Base-by-base conservation (phyloP, 2,797 vertebrate genomes). In the Gymnodraco acuticeps region DNA sequence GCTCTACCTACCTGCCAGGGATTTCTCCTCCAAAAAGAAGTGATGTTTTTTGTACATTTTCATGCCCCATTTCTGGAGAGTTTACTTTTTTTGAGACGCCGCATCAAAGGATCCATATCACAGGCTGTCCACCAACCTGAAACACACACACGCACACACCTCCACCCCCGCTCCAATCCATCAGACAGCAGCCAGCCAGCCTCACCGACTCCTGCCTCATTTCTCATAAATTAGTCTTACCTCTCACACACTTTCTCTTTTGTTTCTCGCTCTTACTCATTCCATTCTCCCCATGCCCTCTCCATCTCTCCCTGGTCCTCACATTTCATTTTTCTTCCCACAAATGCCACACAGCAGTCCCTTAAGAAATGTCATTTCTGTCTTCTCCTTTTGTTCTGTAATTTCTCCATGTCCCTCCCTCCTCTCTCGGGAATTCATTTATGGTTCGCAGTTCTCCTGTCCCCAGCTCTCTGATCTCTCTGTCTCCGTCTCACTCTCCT, bases 281-380 rank as follows among this genome's bases (percentile, higher is more conserved):
- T 91, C 91, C 86, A 86, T 91, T 92, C 88, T 90, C 88, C 73
- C 70, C 91, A 87, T 89, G 87, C 89, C 87, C 90, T 89, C 91
- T 85, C 87, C 87, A 87, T 92, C 89, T 93, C 91, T 90, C 90
- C 78, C 90, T 87, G 86, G 87, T 89, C 89, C 88, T 93, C 90
- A 87, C 92, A 92, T 92, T 92, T 92, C 87, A 90, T 93, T 93
- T 92, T 91, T 92, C 88, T 89, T 86, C 90, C 89, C 79, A 90
- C 90, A 94, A 93, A 93, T 93, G 92, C 92, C 92, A 92, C 89
- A 90, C 90, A 90, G 89, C 92, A 89, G 88, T 93, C 91, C 90
- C 90, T 92, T 88, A 92, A 93, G 90, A 92, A 93, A 93, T 92
- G 90, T 92, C 92, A 91, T 94, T 93, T 93, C 90, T 92, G 90